Conservation (phyloP, 2,888 invertebrate genomes). For the Euclidia mi region DNA sequence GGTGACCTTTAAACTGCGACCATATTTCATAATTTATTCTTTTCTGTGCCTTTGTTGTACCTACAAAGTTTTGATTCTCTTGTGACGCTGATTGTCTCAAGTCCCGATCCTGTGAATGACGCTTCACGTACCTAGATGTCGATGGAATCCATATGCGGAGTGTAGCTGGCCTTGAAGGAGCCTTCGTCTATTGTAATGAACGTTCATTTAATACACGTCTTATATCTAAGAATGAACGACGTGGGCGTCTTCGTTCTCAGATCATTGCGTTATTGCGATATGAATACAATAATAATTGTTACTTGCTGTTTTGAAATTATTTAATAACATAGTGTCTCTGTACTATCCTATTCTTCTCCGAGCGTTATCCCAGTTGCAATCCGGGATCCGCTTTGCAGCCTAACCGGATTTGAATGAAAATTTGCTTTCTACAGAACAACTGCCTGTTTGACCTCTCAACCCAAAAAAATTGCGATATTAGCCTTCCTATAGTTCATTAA, state of each 20-base stretch:
- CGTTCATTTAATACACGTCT: conserved; percentile 42
- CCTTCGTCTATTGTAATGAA: conserved; percentile 45
- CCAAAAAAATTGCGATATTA: too few relatives aligned
- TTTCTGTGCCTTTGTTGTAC: neutral
- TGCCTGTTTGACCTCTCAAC: too few relatives aligned
- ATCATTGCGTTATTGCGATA: too few relatives aligned
- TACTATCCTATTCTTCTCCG: too few relatives aligned
- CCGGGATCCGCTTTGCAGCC: too few relatives aligned
- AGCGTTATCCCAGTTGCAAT: too few relatives aligned
- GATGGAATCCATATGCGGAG: conserved; percentile 69
- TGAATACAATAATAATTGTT: too few relatives aligned
- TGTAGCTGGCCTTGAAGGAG: conserved; percentile 69
- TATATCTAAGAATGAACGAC: conserved; percentile 24
- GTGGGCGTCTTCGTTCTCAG: conserved; percentile 1
- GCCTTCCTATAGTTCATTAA: too few relatives aligned
- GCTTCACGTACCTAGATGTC: conserved; percentile 62
- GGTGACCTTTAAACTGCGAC: neutral
- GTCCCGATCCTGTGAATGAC: conserved; percentile 38
- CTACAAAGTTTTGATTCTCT: conserved; percentile 31
- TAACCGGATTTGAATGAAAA: too few relatives aligned
- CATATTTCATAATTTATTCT: neutral
- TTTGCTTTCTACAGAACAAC: too few relatives aligned
- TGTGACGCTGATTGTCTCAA: conserved; percentile 38
- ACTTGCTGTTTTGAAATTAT: too few relatives aligned
- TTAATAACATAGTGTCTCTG: too few relatives aligned